These are phyloP conservation scores for Pyrochroa serraticornis DNA, from an alignment of 2,888 invertebrate genomes.

Conservation along the genomic window DNA sequence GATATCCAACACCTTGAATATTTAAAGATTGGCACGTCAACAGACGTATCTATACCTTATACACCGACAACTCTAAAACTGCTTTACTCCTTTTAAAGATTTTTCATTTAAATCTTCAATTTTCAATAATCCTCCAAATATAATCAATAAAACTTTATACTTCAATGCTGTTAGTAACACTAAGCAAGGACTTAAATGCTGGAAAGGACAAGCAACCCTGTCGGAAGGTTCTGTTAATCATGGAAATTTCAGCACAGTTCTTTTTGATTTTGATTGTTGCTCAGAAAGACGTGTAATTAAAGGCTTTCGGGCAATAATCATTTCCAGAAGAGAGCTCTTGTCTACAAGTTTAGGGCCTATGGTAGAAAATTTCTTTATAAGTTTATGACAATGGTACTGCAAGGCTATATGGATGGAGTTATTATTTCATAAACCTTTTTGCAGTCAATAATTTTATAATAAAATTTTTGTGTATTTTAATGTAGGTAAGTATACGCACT, in stretches of 20 bases:
- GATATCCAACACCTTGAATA: conserved; percentile 25
- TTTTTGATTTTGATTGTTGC: conserved; percentile 61
- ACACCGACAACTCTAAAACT: conserved; percentile 4
- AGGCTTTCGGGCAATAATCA: conserved; percentile 61
- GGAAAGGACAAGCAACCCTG: conserved; percentile 7
- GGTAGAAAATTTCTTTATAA: too few species aligned
- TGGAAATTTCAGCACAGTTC: conserved; percentile 1
- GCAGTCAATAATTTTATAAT: too few species aligned
- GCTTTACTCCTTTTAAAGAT: background rate
- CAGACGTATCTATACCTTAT: conserved; percentile 22
- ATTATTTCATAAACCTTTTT: too few species aligned
- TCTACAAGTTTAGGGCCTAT: conserved; percentile 1
- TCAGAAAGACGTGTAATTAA: conserved; percentile 59
- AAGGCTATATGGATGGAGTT: too few species aligned
- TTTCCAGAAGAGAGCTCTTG: conserved; percentile 44
- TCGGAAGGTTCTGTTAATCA: background rate
- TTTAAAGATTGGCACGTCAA: conserved; percentile 34
- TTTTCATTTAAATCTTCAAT: background rate
- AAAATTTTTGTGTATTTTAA: too few species aligned
- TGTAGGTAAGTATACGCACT: too few species aligned
- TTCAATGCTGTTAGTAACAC: background rate
- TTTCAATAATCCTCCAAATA: background rate
- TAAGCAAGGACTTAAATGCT: conserved; percentile 22
- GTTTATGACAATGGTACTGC: too few species aligned
- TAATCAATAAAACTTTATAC: background rate